Conservation (phyloP, 1,140 invertebrate species). For the Neomicropteryx cornuta region DNA sequence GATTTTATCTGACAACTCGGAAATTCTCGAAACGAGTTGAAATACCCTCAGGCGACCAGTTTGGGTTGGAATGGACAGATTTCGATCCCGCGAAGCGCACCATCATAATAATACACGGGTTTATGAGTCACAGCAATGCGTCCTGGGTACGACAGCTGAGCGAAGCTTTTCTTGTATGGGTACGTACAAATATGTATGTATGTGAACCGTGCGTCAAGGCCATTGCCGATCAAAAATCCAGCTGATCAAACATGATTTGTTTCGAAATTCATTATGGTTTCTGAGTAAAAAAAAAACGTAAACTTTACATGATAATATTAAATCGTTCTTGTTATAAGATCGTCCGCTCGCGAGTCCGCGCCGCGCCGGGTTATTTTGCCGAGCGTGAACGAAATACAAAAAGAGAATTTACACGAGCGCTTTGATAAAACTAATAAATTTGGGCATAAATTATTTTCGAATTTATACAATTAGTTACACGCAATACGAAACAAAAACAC, state of each 20-base stretch:
- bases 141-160: conserved; percentile 41
- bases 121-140: conserved; percentile 41
- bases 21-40: conserved; percentile 16
- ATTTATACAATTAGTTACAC: no score
- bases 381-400: no score
- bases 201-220: not conserved
- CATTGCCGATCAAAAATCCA: not conserved
- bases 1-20: conserved; percentile 25
- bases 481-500: no score
- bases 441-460: no score
- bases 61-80: conserved; percentile 45
- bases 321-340: not conserved
- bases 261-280: not conserved
- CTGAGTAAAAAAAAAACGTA: not conserved
- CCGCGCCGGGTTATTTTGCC: no score
- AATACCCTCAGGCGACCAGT: conserved; percentile 32
- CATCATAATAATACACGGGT: conserved; percentile 44
- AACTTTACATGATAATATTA: not conserved
- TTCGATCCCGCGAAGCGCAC: conserved; percentile 36
- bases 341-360: no score
- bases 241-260: not conserved
- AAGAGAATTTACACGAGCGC: no score
- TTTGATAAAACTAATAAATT: no score
- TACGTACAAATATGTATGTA: conserved; percentile 17
- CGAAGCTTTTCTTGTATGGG: conserved; percentile 37